A percentile compares a stretch with the other conserved stretches of the same genome.
Conservation (phyloP, 1,140 invertebrate genomes). For the Cataglyphis hispanica region DNA sequence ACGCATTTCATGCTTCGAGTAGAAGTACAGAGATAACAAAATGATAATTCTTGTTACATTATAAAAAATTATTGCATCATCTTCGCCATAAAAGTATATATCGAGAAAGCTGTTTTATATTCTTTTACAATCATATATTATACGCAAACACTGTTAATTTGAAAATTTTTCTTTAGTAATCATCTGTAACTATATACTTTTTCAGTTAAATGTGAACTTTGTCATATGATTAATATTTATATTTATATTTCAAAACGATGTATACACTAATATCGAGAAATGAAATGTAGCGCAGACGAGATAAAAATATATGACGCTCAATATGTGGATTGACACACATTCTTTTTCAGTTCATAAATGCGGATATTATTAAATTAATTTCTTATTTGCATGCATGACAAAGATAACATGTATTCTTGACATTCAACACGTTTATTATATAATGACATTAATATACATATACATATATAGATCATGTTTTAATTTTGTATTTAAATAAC, state of each 20-base stretch:
- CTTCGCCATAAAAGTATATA: neutral
- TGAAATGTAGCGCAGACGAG: neutral
- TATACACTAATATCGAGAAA: neutral
- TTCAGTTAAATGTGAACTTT: too few species aligned
- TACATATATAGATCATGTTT: neutral
- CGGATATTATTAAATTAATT: neutral
- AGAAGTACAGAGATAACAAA: neutral
- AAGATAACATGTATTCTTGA: neutral
- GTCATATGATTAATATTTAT: too few species aligned
- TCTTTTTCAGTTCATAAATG: neutral
- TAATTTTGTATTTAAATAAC: neutral
- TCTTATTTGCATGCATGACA: neutral
- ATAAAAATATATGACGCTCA: neutral
- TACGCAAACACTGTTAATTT: too few species aligned
- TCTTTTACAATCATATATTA: too few species aligned
- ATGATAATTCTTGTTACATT: neutral
- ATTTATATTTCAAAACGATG: too few species aligned
- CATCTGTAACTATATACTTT: too few species aligned
- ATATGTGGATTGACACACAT: neutral
- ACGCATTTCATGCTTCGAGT: neutral
- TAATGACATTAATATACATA: neutral
- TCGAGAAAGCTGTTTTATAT: too few species aligned
- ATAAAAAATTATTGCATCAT: neutral
- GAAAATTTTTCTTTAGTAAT: too few species aligned
- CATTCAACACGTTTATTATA: too few species aligned